Evolutionary conservation across 2,113 vertebrate genomes (phyloP), one percentile per base, ranked within the genome.

Genomic region (Vicugna pacos): DNA sequence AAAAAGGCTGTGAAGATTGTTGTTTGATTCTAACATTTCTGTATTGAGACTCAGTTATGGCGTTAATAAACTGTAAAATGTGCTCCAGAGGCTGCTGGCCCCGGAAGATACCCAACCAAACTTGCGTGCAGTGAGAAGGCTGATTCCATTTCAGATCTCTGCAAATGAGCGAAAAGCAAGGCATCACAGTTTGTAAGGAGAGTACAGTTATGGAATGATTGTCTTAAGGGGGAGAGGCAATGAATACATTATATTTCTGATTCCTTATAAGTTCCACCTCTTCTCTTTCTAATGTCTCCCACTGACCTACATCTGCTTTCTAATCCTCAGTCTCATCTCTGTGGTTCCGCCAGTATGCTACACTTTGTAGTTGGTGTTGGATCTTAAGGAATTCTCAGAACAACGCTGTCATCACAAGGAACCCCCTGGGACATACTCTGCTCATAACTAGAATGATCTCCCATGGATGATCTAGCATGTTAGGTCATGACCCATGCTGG

Each of bases 11-110:
- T 42, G 22, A 77, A 32, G 8, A 58, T 17, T 38, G 26, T 35
- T 70, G 79, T 89, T 94, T 87, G 38, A 91, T 72, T 79, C 30
- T 91, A 52, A 84, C 22, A 73, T 65, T 81, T 89, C 72, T 89
- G 42, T 62, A 35, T 86, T 42, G 79, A 80, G 79, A 89, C 24
- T 85, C 60, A 80, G n/a, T 56, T 82, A 89, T 30, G 60, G 58
- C 89, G 56, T 58, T 80, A 79, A 94, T 91, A 92, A 62, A 88
- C 56, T 11, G 0, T 30, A 82, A 89, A 95, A 26, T 35, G 32
- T 82, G 48, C 77, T 76, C 60, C 3, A n/a, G 70, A 89, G 73
- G 42, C 22, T 70, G 11, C 67, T 64, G 77, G 50, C 3, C 20
- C 38, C 93, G 72, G 62, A 94, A 96, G 76, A 16, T 3, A 50